Conservation (phyloP, 2,113 vertebrate genomes). For the Chamaetylas fuelleborni region DNA sequence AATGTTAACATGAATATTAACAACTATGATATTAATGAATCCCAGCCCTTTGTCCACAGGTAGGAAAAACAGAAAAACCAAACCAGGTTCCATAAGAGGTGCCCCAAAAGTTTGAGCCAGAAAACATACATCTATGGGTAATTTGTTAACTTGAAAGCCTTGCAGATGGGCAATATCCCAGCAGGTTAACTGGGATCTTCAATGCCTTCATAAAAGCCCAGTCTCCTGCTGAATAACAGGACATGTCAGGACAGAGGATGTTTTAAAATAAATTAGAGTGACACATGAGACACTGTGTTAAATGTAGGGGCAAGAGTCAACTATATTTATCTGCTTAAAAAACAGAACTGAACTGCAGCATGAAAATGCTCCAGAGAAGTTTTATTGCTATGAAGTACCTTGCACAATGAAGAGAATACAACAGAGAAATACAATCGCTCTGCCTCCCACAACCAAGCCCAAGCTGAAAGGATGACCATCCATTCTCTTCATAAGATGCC, state of each 20-base stretch:
- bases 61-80: neutral
- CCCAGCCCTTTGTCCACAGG: neutral
- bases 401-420: neutral
- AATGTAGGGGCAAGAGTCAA: conserved; percentile 3
- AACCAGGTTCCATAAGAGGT: neutral
- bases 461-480: neutral
- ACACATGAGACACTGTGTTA: neutral
- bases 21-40: neutral
- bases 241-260: neutral
- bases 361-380: neutral
- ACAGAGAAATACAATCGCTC: neutral
- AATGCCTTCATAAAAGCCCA: neutral
- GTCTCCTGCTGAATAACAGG: neutral
- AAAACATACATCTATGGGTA: neutral
- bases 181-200: neutral
- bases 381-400: neutral
- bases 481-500: neutral
- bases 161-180: neutral
- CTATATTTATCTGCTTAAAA: conserved; percentile 17
- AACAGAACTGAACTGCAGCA: neutral
- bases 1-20: neutral
- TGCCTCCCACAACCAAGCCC: neutral
- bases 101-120: neutral
- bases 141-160: conserved; percentile 12
- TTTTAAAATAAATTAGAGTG: neutral